A percentile compares a stretch with the other conserved stretches of the same genome.
These are phyloP conservation scores for Amazona ochrocephala DNA, from an alignment of 2,797 vertebrate genomes.

Conservation along the genomic window DNA sequence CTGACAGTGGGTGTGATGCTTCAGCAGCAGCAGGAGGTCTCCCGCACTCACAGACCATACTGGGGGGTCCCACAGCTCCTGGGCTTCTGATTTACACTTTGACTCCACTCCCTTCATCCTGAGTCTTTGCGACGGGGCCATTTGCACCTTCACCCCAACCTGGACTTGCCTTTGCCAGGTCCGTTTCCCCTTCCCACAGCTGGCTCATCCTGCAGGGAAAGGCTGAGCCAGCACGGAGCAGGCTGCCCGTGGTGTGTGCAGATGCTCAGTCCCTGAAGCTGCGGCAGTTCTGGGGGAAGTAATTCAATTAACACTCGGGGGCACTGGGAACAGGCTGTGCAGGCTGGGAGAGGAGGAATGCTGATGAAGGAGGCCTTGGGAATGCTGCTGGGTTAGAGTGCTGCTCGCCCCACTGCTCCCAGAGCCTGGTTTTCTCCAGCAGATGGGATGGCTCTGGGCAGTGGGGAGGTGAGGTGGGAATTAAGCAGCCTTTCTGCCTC, in stretches of 20 bases:
- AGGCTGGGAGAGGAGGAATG: conserved; percentile 44
- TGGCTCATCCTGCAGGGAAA: background rate
- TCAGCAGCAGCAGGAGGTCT: background rate
- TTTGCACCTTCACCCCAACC: background rate
- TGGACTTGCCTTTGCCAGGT: background rate
- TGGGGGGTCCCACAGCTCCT: background rate
- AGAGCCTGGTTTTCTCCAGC: background rate
- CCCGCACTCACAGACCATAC: background rate
- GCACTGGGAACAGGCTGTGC: conserved; percentile 30
- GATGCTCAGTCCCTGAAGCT: conserved; percentile 41
- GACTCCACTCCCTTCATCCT: background rate
- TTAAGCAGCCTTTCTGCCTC: background rate
- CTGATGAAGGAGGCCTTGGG: conserved; percentile 15
- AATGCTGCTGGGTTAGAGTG: background rate
- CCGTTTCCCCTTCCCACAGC: background rate
- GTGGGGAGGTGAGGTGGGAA: background rate
- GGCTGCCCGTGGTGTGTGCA: background rate
- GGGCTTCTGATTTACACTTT: background rate
- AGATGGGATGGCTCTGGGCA: background rate
- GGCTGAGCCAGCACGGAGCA: background rate
- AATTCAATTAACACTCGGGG: background rate
- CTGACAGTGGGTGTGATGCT: rapidly evolving
- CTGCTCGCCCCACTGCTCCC: background rate
- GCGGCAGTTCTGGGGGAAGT: background rate
- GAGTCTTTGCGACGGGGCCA: background rate